Percentiles rank a stretch among this genome's conserved stretches.
These are phyloP conservation scores for Tinamus guttatus DNA, from an alignment of 2,113 vertebrate genomes.

Conservation along the genomic window DNA sequence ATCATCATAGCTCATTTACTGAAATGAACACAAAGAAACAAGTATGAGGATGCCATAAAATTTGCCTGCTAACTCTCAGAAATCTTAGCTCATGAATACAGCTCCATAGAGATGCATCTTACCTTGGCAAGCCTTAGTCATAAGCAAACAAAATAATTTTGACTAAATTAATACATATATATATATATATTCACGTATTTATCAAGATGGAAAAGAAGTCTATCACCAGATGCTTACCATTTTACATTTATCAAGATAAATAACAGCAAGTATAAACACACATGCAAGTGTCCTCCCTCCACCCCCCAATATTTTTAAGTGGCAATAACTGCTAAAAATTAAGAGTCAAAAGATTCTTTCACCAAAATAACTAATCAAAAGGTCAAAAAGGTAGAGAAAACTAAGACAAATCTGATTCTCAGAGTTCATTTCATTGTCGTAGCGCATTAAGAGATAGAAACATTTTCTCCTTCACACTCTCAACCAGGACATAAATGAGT, in stretches of 20 bases:
- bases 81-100: neutral
- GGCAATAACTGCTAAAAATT: neutral
- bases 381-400: neutral
- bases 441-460: neutral
- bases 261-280: neutral
- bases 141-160: neutral
- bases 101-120: neutral
- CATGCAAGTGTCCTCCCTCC: neutral
- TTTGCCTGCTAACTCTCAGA: constrained; percentile 26
- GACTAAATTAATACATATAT: neutral
- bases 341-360: neutral
- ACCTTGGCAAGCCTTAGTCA: neutral
- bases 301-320: fast-evolving
- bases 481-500: neutral
- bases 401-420: neutral
- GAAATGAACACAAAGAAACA: neutral
- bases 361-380: neutral
- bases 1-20: constrained; percentile 26
- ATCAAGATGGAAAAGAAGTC: neutral
- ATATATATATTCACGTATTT: neutral
- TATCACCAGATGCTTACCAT: neutral
- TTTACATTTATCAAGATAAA: neutral
- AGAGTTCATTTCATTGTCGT: neutral
- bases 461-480: neutral
- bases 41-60: neutral